phyloP scores from a whole-genome alignment of 2,113 vertebrate species.

The Shinisaurus crocodilurus region DNA sequence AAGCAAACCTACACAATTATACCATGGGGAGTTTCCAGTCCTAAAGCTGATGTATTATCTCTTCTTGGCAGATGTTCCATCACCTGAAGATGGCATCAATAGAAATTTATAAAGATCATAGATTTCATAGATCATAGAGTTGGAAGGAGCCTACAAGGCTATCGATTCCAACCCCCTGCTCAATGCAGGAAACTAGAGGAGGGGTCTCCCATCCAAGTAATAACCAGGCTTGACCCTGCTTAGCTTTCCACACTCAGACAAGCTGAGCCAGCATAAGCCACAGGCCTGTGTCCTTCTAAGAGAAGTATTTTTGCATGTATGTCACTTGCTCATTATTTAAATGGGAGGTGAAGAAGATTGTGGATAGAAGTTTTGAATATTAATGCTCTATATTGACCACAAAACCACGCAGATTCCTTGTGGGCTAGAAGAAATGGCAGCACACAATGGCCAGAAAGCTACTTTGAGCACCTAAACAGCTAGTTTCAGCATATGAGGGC shows the following conservation, averaged over 20 bases:
- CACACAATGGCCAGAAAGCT: background rate
- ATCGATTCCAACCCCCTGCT: no score
- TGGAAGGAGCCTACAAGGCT: no score
- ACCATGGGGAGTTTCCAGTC: background rate
- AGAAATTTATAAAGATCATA: no score
- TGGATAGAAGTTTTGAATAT: background rate
- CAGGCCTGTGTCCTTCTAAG: no score
- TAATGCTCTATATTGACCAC: background rate
- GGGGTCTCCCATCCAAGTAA: no score
- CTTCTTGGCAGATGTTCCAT: background rate
- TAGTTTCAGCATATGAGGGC: background rate
- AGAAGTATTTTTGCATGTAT: background rate
- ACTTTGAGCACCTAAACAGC: background rate
- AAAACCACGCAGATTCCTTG: background rate
- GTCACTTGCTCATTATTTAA: background rate
- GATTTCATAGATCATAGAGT: no score
- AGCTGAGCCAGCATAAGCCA: no score
- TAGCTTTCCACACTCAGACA: no score
- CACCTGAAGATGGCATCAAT: accelerated
- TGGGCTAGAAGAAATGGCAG: background rate
- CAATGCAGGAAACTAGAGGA: no score
- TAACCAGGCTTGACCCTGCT: no score
- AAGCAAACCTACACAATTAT: background rate
- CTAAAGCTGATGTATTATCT: background rate
- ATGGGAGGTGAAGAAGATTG: background rate